These are phyloP conservation scores for Lasioglossum albipes DNA, from an alignment of 1,140 invertebrate genomes.

Conservation along the genomic window DNA sequence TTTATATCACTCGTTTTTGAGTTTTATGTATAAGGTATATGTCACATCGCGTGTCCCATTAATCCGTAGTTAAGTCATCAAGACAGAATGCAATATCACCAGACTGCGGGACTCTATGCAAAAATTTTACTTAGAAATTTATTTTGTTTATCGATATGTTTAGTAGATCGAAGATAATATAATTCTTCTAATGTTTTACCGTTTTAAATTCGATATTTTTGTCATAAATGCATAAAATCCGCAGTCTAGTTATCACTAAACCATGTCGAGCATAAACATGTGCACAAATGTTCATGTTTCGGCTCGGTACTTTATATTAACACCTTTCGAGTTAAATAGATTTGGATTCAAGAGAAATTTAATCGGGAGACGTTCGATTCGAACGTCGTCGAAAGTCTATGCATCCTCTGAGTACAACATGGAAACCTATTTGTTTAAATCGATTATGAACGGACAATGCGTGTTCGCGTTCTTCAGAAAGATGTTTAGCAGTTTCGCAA, in stretches of 20 bases:
- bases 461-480: conserved; percentile 38
- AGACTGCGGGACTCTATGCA: too few species aligned
- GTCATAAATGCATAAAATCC: too few species aligned
- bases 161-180: too few species aligned
- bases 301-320: conserved; percentile 1
- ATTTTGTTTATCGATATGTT: too few species aligned
- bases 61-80: background rate
- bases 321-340: background rate
- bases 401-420: conserved; percentile 46
- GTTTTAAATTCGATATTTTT: too few species aligned
- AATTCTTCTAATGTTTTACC: too few species aligned
- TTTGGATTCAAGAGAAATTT: background rate
- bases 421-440: conserved; percentile 30
- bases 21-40: background rate
- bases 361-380: background rate
- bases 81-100: background rate
- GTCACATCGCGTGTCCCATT: background rate
- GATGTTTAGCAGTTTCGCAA: too few species aligned
- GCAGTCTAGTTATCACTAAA: too few species aligned
- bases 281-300: background rate
- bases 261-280: conserved; percentile 1
- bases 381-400: conserved; percentile 8
- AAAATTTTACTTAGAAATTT: too few species aligned
- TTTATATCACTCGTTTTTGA: background rate
- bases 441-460: background rate